These are phyloP conservation scores for Pristionchus maxplancki DNA, from an alignment of 2,888 invertebrate species.

Conservation along the genomic window DNA sequence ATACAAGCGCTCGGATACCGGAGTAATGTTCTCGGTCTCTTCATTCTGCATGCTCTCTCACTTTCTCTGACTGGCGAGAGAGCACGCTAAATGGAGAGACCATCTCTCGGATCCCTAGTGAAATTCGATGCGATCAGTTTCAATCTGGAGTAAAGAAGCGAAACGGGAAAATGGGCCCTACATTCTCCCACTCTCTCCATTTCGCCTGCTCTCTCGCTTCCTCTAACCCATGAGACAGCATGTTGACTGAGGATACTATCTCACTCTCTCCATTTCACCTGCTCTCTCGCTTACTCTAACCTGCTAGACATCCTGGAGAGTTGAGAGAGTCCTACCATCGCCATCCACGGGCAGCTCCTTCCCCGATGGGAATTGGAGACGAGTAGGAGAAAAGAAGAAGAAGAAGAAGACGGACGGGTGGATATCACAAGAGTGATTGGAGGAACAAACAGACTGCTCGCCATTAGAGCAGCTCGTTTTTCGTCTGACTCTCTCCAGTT, in stretches of 20 bases:
- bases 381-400: neutral
- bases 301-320: neutral
- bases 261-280: neutral
- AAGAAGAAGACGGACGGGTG: neutral
- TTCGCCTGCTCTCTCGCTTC: neutral
- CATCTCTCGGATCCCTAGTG: neutral
- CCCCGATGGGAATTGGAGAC: conserved; percentile 29
- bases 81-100: too few species aligned
- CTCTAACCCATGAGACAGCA: neutral
- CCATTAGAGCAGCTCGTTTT: neutral
- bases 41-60: too few species aligned
- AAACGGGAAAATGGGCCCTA: neutral
- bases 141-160: conserved; percentile 30
- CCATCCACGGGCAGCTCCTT: neutral
- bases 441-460: neutral
- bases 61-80: too few species aligned
- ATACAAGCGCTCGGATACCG: neutral
- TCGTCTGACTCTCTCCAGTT: neutral
- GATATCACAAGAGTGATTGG: neutral
- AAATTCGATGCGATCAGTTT: conserved; percentile 37
- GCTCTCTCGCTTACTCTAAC: neutral
- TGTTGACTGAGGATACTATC: neutral
- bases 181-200: neutral
- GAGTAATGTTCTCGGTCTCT: too few species aligned
- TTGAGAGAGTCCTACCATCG: neutral